Evolutionary conservation across 1,140 invertebrate genomes (phyloP).

Genomic region (Acyrthosiphon pisum): DNA sequence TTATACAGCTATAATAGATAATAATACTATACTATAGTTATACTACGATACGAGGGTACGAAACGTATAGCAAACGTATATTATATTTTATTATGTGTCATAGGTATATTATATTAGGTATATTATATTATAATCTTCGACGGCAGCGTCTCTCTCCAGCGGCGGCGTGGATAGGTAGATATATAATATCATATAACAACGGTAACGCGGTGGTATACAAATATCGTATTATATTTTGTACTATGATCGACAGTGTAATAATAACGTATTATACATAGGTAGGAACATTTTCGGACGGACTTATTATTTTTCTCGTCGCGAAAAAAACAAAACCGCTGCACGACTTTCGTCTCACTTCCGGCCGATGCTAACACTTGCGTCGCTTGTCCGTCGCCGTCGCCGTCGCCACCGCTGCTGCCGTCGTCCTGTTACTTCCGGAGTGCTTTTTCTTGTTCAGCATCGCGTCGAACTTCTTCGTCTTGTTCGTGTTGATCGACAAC

Average conservation of each 20-base stretch:
- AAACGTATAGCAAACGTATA: neutral
- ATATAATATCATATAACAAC: too few relatives aligned
- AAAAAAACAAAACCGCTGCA: neutral
- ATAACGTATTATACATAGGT: neutral
- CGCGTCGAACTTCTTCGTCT: slow-evolving; percentile 55
- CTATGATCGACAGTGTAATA: neutral
- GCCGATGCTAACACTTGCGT: neutral
- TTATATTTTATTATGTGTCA: too few relatives aligned
- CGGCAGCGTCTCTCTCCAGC: neutral
- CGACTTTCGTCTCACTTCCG: neutral
- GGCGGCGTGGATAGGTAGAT: too few relatives aligned
- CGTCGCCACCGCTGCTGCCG: too few relatives aligned
- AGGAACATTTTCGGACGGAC: slow-evolving; percentile 11
- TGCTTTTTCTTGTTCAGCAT: slow-evolving; percentile 55
- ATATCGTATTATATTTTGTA: neutral
- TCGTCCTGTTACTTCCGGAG: neutral
- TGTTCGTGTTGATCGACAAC: slow-evolving; percentile 60
- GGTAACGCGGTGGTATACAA: neutral
- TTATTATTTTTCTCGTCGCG: neutral
- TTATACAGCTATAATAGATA: neutral
- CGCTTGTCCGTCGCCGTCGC: neutral
- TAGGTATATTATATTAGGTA: too few relatives aligned
- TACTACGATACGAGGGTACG: neutral
- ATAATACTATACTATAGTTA: neutral
- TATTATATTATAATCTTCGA: neutral